A percentile compares a stretch with the other conserved stretches of the same genome.
phyloP scores from a whole-genome alignment of 2,113 vertebrate genomes.

The Lota lota region DNA sequence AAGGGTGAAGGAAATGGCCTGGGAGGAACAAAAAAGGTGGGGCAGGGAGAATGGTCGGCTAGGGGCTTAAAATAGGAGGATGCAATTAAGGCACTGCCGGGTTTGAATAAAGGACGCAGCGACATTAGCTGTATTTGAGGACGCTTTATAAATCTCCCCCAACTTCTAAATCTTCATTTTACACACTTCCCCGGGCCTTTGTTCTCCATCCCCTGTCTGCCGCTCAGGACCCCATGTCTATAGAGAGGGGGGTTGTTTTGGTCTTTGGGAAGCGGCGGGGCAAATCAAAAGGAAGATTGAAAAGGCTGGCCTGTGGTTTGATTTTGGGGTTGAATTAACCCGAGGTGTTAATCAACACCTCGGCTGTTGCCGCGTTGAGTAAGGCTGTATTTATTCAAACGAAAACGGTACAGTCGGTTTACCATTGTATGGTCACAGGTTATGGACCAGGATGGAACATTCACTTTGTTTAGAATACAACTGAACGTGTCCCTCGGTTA shows the following conservation, averaged over 20 bases:
- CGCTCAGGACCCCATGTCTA: conserved; percentile 31
- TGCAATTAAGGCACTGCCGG: conserved; percentile 66
- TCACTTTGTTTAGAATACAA: too few relatives aligned
- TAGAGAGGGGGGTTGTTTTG: conserved; percentile 19
- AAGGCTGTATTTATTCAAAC: too few relatives aligned
- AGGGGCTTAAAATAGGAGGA: conserved; percentile 42
- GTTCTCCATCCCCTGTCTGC: conserved; percentile 11
- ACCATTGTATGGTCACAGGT: too few relatives aligned
- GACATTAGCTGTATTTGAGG: conserved; percentile 71
- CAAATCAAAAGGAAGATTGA: too few relatives aligned
- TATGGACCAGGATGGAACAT: too few relatives aligned
- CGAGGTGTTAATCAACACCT: too few relatives aligned
- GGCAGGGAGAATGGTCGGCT: conserved; percentile 7
- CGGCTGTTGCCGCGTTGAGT: too few relatives aligned
- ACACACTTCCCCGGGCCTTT: conserved; percentile 29
- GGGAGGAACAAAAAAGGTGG: conserved; percentile 43
- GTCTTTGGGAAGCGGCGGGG: too few relatives aligned
- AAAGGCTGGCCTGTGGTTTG: conserved; percentile 23
- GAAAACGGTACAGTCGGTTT: too few relatives aligned
- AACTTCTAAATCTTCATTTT: conserved; percentile 64
- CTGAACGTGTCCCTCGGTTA: too few relatives aligned
- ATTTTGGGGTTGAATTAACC: too few relatives aligned
- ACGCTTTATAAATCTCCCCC: conserved; percentile 58
- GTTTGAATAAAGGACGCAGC: conserved; percentile 50
- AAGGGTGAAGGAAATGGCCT: conserved; percentile 59